A percentile compares a stretch with the other conserved stretches of the same genome.
Conservation (phyloP, 2,888 invertebrate genomes). For the Isoperla grammatica region DNA sequence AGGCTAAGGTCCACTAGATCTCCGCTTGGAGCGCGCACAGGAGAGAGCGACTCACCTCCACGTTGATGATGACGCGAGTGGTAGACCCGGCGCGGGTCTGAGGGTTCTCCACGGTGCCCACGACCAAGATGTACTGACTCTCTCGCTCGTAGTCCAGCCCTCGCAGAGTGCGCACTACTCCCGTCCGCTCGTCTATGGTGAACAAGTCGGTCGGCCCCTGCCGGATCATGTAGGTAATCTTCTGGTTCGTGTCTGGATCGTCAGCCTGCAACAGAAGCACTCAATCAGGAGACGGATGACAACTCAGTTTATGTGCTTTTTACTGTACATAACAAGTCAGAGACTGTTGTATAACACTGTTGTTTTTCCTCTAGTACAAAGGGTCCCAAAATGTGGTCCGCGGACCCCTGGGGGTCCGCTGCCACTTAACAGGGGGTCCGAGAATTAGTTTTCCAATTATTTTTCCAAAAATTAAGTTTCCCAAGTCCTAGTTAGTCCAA, state of each 20-base stretch:
- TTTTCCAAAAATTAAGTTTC: too few relatives aligned
- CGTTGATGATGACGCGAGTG: conserved; percentile 65
- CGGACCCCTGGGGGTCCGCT: too few relatives aligned
- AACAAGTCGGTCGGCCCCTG: conserved; percentile 79
- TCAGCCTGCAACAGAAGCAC: conserved; percentile 60
- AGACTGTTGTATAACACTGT: too few relatives aligned
- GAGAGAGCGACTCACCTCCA: conserved; percentile 53
- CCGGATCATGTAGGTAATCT: conserved; percentile 76
- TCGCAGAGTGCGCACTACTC: conserved; percentile 67
- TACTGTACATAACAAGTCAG: too few relatives aligned
- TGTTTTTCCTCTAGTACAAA: too few relatives aligned
- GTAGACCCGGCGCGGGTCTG: conserved; percentile 63
- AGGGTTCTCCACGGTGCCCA: conserved; percentile 80
- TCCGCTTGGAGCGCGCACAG: too few relatives aligned
- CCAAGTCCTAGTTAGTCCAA: too few relatives aligned
- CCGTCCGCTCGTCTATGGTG: conserved; percentile 73
- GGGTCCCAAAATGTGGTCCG: too few relatives aligned
- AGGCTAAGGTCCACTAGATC: too few relatives aligned
- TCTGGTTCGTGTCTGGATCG: conserved; percentile 69
- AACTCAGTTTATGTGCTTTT: too few relatives aligned
- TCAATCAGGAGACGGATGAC: conserved; percentile 11
- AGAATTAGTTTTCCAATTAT: too few relatives aligned
- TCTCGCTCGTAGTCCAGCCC: conserved; percentile 75
- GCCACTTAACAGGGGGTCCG: too few relatives aligned
- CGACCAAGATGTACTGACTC: conserved; percentile 63